Conservation (phyloP, 1,140 invertebrate species). For the Muscidifurax raptorellus region DNA sequence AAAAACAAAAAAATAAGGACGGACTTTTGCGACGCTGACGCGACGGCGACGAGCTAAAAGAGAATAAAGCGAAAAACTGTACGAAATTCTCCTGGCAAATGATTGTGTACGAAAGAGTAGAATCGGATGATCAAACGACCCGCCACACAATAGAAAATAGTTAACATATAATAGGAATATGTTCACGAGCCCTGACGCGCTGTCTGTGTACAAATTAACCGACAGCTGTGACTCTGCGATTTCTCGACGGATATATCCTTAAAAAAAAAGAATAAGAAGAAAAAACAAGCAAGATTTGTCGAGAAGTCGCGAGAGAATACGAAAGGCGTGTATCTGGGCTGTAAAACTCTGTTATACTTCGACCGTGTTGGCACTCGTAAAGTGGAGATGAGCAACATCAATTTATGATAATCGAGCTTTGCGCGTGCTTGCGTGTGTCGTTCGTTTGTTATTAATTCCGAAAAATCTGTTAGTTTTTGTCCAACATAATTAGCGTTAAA, state of each 20-base stretch:
- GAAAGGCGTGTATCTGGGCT: conserved; percentile 33
- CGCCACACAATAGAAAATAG: conserved; percentile 67
- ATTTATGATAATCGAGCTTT: not conserved
- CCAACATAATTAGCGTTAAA: conserved; percentile 69
- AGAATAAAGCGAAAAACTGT: not conserved
- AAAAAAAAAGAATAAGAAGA: no score
- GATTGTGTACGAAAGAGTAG: conserved; percentile 10
- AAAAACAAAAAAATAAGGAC: conserved; percentile 15
- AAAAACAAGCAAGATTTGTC: not conserved
- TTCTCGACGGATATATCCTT: no score
- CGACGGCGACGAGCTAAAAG: not conserved
- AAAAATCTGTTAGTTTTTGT: conserved; percentile 73
- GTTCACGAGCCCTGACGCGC: conserved; percentile 64
- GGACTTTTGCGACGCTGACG: conserved; percentile 24
- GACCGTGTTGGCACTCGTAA: not conserved
- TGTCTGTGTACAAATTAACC: not conserved
- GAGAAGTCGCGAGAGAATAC: not conserved
- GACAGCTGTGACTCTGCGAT: not conserved
- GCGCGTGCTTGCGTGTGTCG: conserved; percentile 41
- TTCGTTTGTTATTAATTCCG: conserved; percentile 71
- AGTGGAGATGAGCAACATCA: not conserved
- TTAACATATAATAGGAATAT: conserved; percentile 66
- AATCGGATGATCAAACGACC: conserved; percentile 40
- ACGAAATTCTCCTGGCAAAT: conserved; percentile 16
- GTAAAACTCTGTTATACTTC: conserved; percentile 57